Percentiles rank a stretch among this genome's conserved stretches.
These are phyloP conservation scores for Sinodicranocentrus sp. DNA, from an alignment of 2,888 invertebrate genomes.

Conservation along the genomic window DNA sequence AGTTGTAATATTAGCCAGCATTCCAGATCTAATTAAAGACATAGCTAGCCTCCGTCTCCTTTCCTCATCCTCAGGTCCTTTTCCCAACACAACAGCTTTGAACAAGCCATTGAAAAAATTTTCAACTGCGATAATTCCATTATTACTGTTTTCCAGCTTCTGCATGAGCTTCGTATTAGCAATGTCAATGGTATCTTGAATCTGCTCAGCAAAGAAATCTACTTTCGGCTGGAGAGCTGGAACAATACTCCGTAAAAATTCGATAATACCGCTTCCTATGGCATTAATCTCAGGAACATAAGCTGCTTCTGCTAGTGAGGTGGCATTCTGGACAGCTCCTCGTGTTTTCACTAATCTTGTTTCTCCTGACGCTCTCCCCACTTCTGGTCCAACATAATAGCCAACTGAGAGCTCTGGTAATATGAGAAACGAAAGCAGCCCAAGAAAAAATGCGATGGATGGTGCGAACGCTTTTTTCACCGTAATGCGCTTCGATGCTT, in stretches of 20 bases:
- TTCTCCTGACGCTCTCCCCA: slow-evolving; percentile 52
- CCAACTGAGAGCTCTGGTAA: slow-evolving; percentile 11
- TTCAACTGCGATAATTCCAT: slow-evolving; percentile 59
- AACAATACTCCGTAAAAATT: slow-evolving; percentile 51
- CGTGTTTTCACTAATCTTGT: slow-evolving; percentile 31
- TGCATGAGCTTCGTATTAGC: slow-evolving; percentile 58
- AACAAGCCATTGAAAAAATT: slow-evolving; percentile 64
- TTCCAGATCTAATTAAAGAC: slow-evolving; percentile 50
- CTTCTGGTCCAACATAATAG: slow-evolving; percentile 59
- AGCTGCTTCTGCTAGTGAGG: slow-evolving; percentile 58
- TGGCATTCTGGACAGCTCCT: slow-evolving; percentile 31
- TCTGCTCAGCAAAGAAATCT: slow-evolving; percentile 67
- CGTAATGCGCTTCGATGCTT: too few species aligned
- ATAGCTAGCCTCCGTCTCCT: slow-evolving; percentile 37
- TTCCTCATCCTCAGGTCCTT: slow-evolving; percentile 53
- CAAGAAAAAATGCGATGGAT: slow-evolving; percentile 5
- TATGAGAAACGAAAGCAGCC: slow-evolving; percentile 20
- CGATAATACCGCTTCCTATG: slow-evolving; percentile 36
- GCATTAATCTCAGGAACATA: slow-evolving; percentile 53
- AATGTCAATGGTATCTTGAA: slow-evolving; percentile 63
- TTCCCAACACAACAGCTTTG: slow-evolving; percentile 53
- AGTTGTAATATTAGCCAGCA: not conserved
- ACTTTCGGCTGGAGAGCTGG: slow-evolving; percentile 68
- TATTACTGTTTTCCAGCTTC: slow-evolving; percentile 66
- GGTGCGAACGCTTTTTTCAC: slow-evolving; percentile 15